phyloP scores from a whole-genome alignment of 2,797 vertebrate genomes.

The Pseudochaenichthys georgianus region DNA sequence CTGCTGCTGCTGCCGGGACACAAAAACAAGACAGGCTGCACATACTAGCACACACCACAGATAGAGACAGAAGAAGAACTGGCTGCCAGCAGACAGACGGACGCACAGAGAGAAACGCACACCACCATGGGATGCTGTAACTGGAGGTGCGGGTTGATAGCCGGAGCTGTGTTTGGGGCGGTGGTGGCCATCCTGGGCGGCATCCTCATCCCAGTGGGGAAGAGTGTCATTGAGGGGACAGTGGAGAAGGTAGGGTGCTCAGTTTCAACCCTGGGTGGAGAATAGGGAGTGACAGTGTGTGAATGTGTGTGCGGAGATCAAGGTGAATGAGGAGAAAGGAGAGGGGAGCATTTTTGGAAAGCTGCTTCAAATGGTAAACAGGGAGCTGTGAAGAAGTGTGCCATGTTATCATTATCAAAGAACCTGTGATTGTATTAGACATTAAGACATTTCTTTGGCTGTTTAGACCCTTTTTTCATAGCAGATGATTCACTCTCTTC shows the following conservation, averaged over 20 bases:
- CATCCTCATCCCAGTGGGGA: constrained; percentile 90
- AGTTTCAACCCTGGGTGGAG: constrained; percentile 42
- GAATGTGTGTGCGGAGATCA: constrained; percentile 56
- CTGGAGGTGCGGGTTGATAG: constrained; percentile 75
- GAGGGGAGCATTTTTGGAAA: constrained; percentile 30
- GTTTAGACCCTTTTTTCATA: background rate
- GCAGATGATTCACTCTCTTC: constrained; percentile 48
- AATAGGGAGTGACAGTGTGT: constrained; percentile 42
- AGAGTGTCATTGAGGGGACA: constrained; percentile 83
- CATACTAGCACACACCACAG: constrained; percentile 47
- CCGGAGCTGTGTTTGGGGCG: constrained; percentile 86
- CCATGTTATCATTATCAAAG: constrained; percentile 33
- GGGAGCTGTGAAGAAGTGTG: constrained; percentile 33
- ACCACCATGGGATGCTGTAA: constrained; percentile 80
- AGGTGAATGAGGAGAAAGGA: constrained; percentile 74
- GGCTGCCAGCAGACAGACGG: constrained; percentile 58
- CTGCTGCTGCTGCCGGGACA: constrained; percentile 28
- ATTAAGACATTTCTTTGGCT: background rate
- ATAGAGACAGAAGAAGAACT: constrained; percentile 65
- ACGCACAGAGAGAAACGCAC: constrained; percentile 47
- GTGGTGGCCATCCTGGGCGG: constrained; percentile 88
- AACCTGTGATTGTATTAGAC: constrained; percentile 33
- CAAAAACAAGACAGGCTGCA: constrained; percentile 50
- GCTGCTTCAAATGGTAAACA: constrained; percentile 41
- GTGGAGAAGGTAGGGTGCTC: constrained; percentile 87